Base-by-base conservation (phyloP, 2,113 vertebrate genomes). In the Euleptes europaea region DNA sequence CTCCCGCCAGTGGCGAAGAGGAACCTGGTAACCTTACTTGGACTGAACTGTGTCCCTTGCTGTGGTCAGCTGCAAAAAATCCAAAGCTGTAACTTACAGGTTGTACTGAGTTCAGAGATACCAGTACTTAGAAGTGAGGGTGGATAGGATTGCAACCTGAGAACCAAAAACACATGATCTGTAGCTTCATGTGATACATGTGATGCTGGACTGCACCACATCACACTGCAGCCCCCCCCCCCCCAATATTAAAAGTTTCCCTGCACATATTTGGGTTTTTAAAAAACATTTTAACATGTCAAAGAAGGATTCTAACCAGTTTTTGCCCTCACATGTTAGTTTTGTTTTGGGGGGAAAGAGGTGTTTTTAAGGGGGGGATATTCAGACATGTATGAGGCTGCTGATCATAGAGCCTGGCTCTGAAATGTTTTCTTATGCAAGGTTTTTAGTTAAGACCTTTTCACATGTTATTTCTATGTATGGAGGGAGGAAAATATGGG, bases 11-110 rank as follows among this genome's bases (percentile, higher is more conserved):
- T n/a, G n/a, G n/a, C n/a, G n/a, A n/a, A n/a, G n/a, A n/a, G n/a
- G n/a, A n/a, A n/a, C n/a, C n/a, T n/a, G n/a, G n/a, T n/a, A n/a
- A n/a, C n/a, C n/a, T n/a, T n/a, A n/a, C n/a, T n/a, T n/a, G 28
- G 26, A 13, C 40, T 14, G 26, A 11, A 47, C 7, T 14, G 26
- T 28, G 28, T 28, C 40, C 28, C 40, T 84, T 88, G 54, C 28
- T 63, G 31, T 28, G 78, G 76, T 60, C 71, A 67, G 77, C 84
- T 91, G 88, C 57, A 63, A 40, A 35, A n/a, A 63, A 69, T 85
- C 19, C 21, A 15, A 26, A 79, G 51, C 78, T 88, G 44, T 44
- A 2, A 7, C 44, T 49, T 67, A 28, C 9, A 28, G 8, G 28
- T 28, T 63, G 19, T 19, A 63, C 23, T 23, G 60, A 9, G 9